These are phyloP conservation scores for Fulmarus glacialis DNA, from an alignment of 2,113 vertebrate species.

Conservation along the genomic window DNA sequence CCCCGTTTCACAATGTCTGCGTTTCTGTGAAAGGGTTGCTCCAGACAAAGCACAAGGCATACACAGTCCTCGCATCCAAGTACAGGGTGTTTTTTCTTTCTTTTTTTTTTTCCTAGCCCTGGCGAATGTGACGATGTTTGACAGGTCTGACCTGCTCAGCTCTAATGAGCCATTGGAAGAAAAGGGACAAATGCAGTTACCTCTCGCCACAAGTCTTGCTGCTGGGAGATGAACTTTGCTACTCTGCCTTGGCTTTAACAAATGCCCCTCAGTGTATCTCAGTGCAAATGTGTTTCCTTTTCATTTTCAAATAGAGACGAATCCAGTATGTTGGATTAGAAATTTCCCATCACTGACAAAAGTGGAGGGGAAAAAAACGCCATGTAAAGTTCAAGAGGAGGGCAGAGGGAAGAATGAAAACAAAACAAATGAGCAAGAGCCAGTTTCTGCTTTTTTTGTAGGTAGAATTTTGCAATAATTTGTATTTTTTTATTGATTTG, in stretches of 20 bases:
- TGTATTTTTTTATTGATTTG: not conserved
- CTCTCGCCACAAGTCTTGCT: conserved; percentile 25
- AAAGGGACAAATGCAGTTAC: conserved; percentile 60
- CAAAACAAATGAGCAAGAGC: conserved; percentile 11
- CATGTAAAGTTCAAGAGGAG: conserved; percentile 66
- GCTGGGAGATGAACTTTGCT: conserved; percentile 68
- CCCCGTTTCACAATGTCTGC: conserved; percentile 53
- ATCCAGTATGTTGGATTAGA: conserved; percentile 67
- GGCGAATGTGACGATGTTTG: not conserved
- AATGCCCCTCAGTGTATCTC: conserved; percentile 55
- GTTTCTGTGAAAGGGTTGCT: conserved; percentile 50
- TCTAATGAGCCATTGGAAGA: conserved; percentile 16
- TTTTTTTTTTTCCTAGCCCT: not conserved
- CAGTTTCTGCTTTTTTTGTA: not conserved
- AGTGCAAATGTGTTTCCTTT: conserved; percentile 69
- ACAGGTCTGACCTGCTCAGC: conserved; percentile 58
- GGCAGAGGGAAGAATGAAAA: conserved; percentile 58
- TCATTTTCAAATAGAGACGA: conserved; percentile 68
- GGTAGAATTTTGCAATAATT: not conserved
- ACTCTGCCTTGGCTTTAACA: conserved; percentile 63
- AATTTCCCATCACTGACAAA: conserved; percentile 65
- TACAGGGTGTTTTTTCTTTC: not conserved
- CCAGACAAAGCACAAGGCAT: conserved; percentile 63
- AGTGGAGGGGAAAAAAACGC: conserved; percentile 30
- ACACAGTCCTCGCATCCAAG: conserved; percentile 26